These are phyloP conservation scores for Falco cherrug DNA, from an alignment of 2,797 vertebrate genomes.

Conservation along the genomic window DNA sequence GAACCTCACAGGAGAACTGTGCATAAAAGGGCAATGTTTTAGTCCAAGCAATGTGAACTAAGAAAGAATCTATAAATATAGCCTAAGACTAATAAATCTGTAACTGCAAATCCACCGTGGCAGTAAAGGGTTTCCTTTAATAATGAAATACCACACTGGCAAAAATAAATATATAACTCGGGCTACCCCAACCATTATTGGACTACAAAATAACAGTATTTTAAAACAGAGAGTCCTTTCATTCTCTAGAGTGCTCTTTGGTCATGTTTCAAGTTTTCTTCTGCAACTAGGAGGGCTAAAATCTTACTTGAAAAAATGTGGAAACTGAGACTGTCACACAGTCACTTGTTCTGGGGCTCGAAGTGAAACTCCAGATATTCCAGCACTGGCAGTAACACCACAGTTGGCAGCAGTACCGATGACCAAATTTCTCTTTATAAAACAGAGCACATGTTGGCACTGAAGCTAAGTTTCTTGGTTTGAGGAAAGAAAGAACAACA, in stretches of 20 bases:
- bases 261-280: slow-evolving; percentile 13
- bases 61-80: slow-evolving; percentile 49
- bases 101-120: slow-evolving; percentile 40
- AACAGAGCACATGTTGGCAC: neutral
- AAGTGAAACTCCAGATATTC: slow-evolving; percentile 26
- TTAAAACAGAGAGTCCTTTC: slow-evolving; percentile 37
- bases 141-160: slow-evolving; percentile 52
- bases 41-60: slow-evolving; percentile 34
- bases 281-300: neutral
- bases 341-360: neutral
- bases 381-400: neutral
- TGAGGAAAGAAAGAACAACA: neutral
- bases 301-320: neutral
- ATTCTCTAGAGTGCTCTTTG: neutral
- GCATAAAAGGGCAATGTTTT: slow-evolving; percentile 29
- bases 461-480: neutral
- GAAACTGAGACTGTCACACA: neutral
- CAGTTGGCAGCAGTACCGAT: neutral
- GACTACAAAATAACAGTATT: neutral
- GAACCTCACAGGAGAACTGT: slow-evolving; percentile 1
- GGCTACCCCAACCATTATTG: neutral
- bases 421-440: slow-evolving; percentile 22
- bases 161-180: slow-evolving; percentile 40
- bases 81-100: slow-evolving; percentile 53
- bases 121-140: slow-evolving; percentile 50